These are phyloP conservation scores for Chydorus sphaericus DNA, from an alignment of 2,888 invertebrate species.

Conservation along the genomic window DNA sequence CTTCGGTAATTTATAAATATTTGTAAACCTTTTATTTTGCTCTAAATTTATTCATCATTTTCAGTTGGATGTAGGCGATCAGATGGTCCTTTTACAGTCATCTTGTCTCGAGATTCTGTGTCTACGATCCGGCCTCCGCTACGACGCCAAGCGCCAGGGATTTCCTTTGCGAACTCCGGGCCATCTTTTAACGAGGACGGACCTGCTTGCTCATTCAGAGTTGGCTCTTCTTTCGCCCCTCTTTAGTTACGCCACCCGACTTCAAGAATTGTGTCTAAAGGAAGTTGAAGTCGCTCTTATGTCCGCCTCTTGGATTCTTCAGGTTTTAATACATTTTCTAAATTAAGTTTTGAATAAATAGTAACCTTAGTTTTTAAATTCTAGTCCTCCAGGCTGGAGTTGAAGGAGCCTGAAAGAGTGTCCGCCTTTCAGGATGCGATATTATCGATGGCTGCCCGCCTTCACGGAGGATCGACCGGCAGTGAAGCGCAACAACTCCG, in stretches of 20 bases:
- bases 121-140: neutral
- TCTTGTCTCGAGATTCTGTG: neutral
- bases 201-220: neutral
- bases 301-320: neutral
- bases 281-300: constrained; percentile 1
- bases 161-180: constrained; percentile 6
- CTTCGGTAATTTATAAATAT: neutral
- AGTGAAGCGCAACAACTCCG: neutral
- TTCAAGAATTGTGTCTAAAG: neutral
- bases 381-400: neutral
- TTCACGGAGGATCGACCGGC: too few species aligned
- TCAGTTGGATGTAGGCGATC: neutral
- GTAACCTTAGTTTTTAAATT: neutral
- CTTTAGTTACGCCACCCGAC: neutral
- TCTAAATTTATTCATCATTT: neutral
- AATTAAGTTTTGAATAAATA: neutral
- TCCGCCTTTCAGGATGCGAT: neutral
- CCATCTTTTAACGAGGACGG: neutral
- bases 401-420: neutral
- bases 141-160: neutral
- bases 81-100: neutral
- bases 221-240: neutral
- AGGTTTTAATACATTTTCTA: neutral
- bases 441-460: neutral
- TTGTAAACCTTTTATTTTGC: neutral